Conservation (phyloP, 2,888 invertebrate genomes). For the Ecdyonurus torrentis region DNA sequence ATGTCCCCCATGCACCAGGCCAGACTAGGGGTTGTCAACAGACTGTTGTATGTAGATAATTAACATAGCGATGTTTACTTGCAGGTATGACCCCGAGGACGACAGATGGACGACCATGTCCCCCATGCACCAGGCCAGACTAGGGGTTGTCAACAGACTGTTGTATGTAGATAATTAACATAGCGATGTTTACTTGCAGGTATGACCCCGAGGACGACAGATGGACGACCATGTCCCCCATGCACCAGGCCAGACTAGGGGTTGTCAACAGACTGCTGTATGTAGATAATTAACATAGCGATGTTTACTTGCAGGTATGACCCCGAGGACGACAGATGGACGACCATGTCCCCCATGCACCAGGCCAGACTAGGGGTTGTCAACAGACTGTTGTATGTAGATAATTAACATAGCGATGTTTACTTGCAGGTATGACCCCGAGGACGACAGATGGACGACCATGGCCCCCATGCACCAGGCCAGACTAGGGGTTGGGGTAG, state of each 20-base stretch:
- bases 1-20: constrained; percentile 58
- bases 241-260: constrained; percentile 60
- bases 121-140: constrained; percentile 55
- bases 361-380: constrained; percentile 56
- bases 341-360: constrained; percentile 54
- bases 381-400: constrained; percentile 52
- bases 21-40: constrained; percentile 50
- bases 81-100: constrained; percentile 68
- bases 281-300: too few relatives aligned
- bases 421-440: constrained; percentile 70
- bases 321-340: constrained; percentile 73
- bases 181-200: too few relatives aligned
- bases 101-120: constrained; percentile 65
- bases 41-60: constrained; percentile 71
- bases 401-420: too few relatives aligned
- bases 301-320: too few relatives aligned
- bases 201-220: constrained; percentile 64
- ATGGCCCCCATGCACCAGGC: constrained; percentile 59
- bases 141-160: constrained; percentile 50
- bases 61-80: constrained; percentile 69
- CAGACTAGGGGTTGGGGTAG: constrained; percentile 56
- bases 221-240: constrained; percentile 59
- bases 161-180: too few relatives aligned
- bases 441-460: constrained; percentile 61
- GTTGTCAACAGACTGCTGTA: constrained; percentile 50